Evolutionary conservation across 2,113 vertebrate genomes (phyloP).

Genomic region (Parus major): DNA sequence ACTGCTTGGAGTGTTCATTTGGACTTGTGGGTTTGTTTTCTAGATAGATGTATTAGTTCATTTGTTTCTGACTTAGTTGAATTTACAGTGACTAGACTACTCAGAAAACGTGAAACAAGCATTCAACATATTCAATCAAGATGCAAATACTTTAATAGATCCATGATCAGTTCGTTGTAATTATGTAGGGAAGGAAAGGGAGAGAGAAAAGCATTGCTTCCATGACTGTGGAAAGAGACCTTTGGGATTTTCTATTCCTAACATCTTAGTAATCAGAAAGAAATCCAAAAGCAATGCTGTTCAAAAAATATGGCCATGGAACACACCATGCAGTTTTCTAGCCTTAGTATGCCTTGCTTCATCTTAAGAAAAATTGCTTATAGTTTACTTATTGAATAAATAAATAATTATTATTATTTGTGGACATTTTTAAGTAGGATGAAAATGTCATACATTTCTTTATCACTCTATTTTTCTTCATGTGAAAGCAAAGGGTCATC

Average conservation of each 20-base stretch:
- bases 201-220: background rate
- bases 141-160: background rate
- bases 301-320: background rate
- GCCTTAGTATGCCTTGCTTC: background rate
- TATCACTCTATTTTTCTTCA: background rate
- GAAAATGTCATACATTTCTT: background rate
- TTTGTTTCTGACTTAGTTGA: background rate
- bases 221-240: background rate
- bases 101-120: background rate
- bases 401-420: background rate
- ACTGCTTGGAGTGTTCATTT: background rate
- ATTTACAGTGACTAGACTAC: background rate
- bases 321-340: background rate
- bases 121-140: background rate
- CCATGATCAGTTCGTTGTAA: background rate
- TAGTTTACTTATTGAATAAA: background rate
- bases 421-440: background rate
- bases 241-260: background rate
- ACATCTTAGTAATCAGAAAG: constrained; percentile 20
- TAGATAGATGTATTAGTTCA: background rate
- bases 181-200: background rate
- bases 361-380: background rate
- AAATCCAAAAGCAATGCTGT: background rate
- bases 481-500: background rate
- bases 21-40: background rate